phyloP scores from a whole-genome alignment of 2,888 invertebrate genomes.

The Maniola hyperantus region DNA sequence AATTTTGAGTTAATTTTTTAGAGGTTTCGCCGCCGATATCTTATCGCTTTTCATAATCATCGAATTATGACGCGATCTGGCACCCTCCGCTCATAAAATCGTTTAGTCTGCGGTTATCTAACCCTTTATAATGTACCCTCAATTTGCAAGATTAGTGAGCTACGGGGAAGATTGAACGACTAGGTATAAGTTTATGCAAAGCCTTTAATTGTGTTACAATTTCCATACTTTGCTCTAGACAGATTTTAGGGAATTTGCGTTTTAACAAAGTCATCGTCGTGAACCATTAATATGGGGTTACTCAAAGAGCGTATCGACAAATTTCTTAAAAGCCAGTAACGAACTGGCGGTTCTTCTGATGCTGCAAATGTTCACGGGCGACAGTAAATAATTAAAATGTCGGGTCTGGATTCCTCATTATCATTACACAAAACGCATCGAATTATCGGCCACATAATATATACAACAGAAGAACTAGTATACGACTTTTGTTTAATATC shows the following conservation, averaged over 20 bases:
- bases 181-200: slow-evolving; percentile 36
- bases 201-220: slow-evolving; percentile 35
- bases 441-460: no score
- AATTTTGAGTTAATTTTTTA: background rate
- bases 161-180: slow-evolving; percentile 30
- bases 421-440: no score
- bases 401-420: no score
- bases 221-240: slow-evolving; percentile 37
- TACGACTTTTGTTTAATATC: no score
- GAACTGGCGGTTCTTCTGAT: no score
- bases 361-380: no score
- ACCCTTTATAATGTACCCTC: slow-evolving; percentile 28
- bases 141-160: slow-evolving; percentile 32
- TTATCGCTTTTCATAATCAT: background rate
- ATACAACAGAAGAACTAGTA: no score
- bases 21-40: background rate
- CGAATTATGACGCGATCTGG: background rate
- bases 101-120: slow-evolving; percentile 21
- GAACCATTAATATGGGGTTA: background rate
- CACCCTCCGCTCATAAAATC: slow-evolving; percentile 1
- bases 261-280: background rate
- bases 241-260: slow-evolving; percentile 17
- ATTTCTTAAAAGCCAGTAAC: no score
- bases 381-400: no score
- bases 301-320: no score